A percentile compares a stretch with the other conserved stretches of the same genome.
These are phyloP conservation scores for Trichomalopsis sarcophagae DNA, from an alignment of 1,140 invertebrate genomes.

Conservation along the genomic window DNA sequence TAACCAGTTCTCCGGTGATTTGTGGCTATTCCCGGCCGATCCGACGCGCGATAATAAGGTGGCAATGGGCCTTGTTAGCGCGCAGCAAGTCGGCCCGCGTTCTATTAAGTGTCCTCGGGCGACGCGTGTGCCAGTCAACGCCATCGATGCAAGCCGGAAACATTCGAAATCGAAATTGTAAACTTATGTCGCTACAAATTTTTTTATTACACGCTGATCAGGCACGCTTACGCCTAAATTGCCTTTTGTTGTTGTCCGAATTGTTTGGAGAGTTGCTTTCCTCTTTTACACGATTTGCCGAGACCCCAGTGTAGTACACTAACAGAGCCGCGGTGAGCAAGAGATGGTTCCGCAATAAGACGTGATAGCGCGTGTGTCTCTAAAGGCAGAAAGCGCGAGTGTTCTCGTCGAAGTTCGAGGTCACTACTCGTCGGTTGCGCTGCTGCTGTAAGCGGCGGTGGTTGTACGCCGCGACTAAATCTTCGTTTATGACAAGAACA, in stretches of 20 bases:
- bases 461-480: slow-evolving; percentile 63
- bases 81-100: slow-evolving; percentile 52
- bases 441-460: not conserved
- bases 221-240: too few species aligned
- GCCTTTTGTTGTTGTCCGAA: too few species aligned
- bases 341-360: slow-evolving; percentile 3
- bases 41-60: slow-evolving; percentile 64
- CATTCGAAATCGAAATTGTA: too few species aligned
- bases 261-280: too few species aligned
- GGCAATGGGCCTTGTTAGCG: slow-evolving; percentile 66
- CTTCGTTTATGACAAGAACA: slow-evolving; percentile 72
- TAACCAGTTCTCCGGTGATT: slow-evolving; percentile 65
- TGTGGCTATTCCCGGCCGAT: slow-evolving; percentile 62
- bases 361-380: not conserved
- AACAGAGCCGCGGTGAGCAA: not conserved
- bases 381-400: slow-evolving; percentile 1
- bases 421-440: slow-evolving; percentile 9
- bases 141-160: slow-evolving; percentile 45
- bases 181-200: too few species aligned
- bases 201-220: too few species aligned
- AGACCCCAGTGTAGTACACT: too few species aligned
- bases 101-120: slow-evolving; percentile 46
- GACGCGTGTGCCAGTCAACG: slow-evolving; percentile 59
- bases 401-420: slow-evolving; percentile 25
- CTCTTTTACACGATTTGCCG: too few species aligned